These are phyloP conservation scores for Delia radicum DNA, from an alignment of 1,140 invertebrate genomes.

Conservation along the genomic window DNA sequence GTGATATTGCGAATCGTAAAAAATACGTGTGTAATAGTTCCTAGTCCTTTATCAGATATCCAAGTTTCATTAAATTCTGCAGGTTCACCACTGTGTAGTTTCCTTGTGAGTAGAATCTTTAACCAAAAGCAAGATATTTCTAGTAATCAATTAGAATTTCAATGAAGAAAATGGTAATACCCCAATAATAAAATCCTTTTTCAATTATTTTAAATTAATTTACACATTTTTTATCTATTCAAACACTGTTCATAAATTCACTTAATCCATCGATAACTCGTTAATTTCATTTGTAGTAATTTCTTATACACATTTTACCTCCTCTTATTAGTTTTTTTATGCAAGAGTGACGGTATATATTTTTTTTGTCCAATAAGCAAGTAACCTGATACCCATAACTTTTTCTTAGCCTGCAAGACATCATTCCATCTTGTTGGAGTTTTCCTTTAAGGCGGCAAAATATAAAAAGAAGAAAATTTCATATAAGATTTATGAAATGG, in stretches of 20 bases:
- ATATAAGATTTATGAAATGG: constrained; percentile 1
- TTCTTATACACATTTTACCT: neutral
- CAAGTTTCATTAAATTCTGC: too few relatives aligned
- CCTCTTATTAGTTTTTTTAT: neutral
- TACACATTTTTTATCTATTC: too few relatives aligned
- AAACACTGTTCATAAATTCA: neutral
- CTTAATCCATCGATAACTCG: constrained; percentile 1
- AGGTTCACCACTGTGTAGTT: too few relatives aligned
- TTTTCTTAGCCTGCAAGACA: constrained; percentile 1
- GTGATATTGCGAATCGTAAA: too few relatives aligned
- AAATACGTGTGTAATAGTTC: too few relatives aligned
- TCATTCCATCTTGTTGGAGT: neutral
- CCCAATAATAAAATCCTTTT: too few relatives aligned
- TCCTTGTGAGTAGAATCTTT: too few relatives aligned
- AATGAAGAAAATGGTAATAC: too few relatives aligned
- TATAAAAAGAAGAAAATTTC: neutral
- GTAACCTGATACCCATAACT: constrained; percentile 21
- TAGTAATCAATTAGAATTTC: too few relatives aligned
- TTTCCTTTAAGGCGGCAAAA: neutral
- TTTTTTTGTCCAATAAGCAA: constrained; percentile 1
- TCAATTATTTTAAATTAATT: too few relatives aligned
- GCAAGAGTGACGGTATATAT: neutral
- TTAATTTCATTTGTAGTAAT: neutral
- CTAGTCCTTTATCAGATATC: too few relatives aligned
- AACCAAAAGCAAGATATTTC: too few relatives aligned